Percentiles rank a stretch among this genome's conserved stretches.
Evolutionary conservation across 2,888 invertebrate genomes (phyloP).

Genomic region (Stenodema calcarata): DNA sequence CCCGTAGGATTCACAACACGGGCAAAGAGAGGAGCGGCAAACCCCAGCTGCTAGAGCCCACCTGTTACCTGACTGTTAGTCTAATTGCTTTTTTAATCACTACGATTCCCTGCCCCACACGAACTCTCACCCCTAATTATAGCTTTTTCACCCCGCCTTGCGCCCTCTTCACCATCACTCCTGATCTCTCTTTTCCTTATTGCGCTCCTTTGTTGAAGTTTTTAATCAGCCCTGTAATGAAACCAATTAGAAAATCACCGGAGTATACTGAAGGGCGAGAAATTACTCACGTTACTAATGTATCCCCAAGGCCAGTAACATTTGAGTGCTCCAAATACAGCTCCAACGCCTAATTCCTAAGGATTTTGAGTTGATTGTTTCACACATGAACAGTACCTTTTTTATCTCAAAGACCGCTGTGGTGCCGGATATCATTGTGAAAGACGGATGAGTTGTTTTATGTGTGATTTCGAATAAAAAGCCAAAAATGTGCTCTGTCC

Average conservation of each 20-base stretch:
- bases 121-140: neutral
- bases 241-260: neutral
- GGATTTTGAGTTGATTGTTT: neutral
- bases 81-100: constrained; percentile 21
- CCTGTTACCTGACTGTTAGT: constrained; percentile 20
- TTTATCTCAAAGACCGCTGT: too few relatives aligned
- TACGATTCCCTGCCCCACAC: neutral
- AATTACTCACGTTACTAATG: too few relatives aligned
- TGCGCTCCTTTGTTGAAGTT: neutral
- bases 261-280: neutral
- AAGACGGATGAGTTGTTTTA: too few relatives aligned
- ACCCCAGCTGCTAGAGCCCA: neutral
- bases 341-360: neutral
- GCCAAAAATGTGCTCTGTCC: too few relatives aligned
- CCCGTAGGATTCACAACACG: neutral
- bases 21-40: neutral
- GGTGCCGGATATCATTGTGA: too few relatives aligned
- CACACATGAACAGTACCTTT: too few relatives aligned
- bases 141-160: neutral
- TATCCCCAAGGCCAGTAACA: too few relatives aligned
- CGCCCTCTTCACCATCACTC: neutral
- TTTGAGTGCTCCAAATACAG: neutral
- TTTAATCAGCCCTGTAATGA: constrained; percentile 2
- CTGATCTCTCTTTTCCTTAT: neutral
- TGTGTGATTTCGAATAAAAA: too few relatives aligned